These are phyloP conservation scores for Atta texana DNA, from an alignment of 1,140 invertebrate genomes.

Conservation along the genomic window DNA sequence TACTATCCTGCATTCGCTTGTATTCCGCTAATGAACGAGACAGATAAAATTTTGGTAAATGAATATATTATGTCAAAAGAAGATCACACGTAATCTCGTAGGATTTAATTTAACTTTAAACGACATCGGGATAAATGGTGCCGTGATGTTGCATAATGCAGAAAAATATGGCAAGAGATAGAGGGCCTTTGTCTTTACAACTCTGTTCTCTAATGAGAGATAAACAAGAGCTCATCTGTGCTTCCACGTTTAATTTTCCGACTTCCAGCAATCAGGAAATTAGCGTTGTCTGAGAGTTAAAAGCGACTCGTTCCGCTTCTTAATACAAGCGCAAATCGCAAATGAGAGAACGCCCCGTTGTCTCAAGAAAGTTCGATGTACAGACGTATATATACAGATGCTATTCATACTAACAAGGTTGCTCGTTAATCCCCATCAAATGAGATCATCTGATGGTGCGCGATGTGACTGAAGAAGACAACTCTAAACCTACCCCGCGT, in stretches of 20 bases:
- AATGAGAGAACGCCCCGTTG: constrained; percentile 32
- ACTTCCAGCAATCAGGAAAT: constrained; percentile 51
- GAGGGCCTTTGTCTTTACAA: constrained; percentile 21
- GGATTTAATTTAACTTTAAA: constrained; percentile 28
- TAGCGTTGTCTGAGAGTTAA: constrained; percentile 48
- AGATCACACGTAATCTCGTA: neutral
- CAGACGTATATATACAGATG: constrained; percentile 1
- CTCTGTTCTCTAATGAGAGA: constrained; percentile 51
- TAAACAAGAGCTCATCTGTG: constrained; percentile 60
- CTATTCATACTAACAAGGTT: constrained; percentile 54
- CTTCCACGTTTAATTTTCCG: constrained; percentile 50
- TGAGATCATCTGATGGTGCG: constrained; percentile 42
- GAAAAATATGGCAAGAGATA: constrained; percentile 29
- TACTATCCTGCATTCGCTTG: neutral
- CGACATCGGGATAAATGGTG: neutral
- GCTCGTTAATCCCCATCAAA: constrained; percentile 58
- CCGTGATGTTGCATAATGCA: neutral
- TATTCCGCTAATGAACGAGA: constrained; percentile 1
- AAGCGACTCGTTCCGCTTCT: constrained; percentile 41
- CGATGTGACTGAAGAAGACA: neutral
- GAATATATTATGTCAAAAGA: neutral
- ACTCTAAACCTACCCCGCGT: neutral
- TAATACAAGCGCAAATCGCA: constrained; percentile 49
- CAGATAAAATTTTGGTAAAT: neutral
- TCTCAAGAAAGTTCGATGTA: constrained; percentile 47